Base-by-base conservation (phyloP, 2,888 invertebrate genomes). In the Cryptocephalus moraei region DNA sequence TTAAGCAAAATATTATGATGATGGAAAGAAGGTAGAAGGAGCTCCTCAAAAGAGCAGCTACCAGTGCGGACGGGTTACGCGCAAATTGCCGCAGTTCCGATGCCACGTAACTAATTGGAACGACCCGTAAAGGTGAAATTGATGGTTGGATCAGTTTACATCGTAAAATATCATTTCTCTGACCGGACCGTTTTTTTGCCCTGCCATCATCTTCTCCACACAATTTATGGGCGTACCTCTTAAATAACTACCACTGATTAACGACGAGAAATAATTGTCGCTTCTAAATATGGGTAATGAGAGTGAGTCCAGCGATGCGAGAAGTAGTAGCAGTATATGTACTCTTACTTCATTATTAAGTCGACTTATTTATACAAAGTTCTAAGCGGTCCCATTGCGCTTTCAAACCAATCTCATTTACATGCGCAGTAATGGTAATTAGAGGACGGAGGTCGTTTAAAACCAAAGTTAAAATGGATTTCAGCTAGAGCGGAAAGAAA, bases 61-160 rank as follows among this genome's bases (percentile, higher is more conserved):
- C 40, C 13, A 22, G 11, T 40, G 4, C 11, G 12, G 12, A 12
- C n/a, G 10, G 14, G 11, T 12, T 40, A 40, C 40, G 40, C 40
- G 13, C 14, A 40, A 40, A 40, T 40, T 40, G 40, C 40, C 3
- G 10, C 40, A 13, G 12, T 40, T 10, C 10, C 12, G 13, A 10
- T 40, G 14, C 40, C 14, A 13, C 11, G 14, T 40, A 12, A 40
- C 40, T 40, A 40, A 40, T 40, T 40, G 40, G 40, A 12, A 40
- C 40, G 13, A 12, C 40, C 40, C 40, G 13, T 40, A 40, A 40
- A 40, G 40, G 40, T 14, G 14, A 40, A 40, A 40, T 40, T 40
- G 40, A 40, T 14, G 40, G 40, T 40, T 40, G 14, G 10, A 40
- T 12, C 40, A 8, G 11, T 22, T n/a, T 40, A 40, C 36, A 6